Percentiles rank a stretch among this genome's conserved stretches.
These are phyloP conservation scores for Ornithoptera alexandrae DNA, from an alignment of 2,888 invertebrate genomes.

Conservation along the genomic window DNA sequence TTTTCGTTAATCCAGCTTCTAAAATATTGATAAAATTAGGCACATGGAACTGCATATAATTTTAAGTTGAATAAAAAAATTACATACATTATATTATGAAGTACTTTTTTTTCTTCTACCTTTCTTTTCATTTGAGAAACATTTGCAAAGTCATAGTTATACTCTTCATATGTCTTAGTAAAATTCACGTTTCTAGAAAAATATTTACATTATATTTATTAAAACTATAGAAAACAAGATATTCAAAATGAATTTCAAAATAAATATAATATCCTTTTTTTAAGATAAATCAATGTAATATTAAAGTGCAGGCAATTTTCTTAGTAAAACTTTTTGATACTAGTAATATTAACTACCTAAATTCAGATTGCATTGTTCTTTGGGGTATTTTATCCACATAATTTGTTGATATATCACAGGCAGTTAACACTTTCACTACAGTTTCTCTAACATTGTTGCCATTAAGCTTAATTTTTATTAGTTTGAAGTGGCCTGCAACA, in stretches of 20 bases:
- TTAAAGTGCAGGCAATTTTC: neutral
- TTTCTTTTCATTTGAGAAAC: constrained; percentile 58
- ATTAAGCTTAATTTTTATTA: constrained; percentile 86
- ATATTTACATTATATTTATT: neutral
- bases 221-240: neutral
- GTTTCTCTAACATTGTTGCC: constrained; percentile 85
- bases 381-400: constrained; percentile 88
- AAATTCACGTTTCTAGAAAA: constrained; percentile 52
- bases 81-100: constrained; percentile 64
- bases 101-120: constrained; percentile 61
- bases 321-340: neutral
- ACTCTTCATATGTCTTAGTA: constrained; percentile 57
- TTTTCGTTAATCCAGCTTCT: constrained; percentile 88
- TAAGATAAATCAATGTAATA: neutral
- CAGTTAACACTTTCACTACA: constrained; percentile 86
- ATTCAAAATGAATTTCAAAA: neutral
- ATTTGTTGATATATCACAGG: constrained; percentile 92
- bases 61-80: neutral
- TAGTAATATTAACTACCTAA: constrained; percentile 44
- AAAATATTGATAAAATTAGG: constrained; percentile 39
- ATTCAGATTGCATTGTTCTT: constrained; percentile 45
- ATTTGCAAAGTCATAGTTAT: constrained; percentile 61
- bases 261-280: neutral
- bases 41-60: constrained; percentile 14
- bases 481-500: constrained; percentile 83